Evolutionary conservation across 2,888 invertebrate genomes (phyloP), one percentile per base, ranked within the genome.

Genomic region (Eupithecia dodoneata): DNA sequence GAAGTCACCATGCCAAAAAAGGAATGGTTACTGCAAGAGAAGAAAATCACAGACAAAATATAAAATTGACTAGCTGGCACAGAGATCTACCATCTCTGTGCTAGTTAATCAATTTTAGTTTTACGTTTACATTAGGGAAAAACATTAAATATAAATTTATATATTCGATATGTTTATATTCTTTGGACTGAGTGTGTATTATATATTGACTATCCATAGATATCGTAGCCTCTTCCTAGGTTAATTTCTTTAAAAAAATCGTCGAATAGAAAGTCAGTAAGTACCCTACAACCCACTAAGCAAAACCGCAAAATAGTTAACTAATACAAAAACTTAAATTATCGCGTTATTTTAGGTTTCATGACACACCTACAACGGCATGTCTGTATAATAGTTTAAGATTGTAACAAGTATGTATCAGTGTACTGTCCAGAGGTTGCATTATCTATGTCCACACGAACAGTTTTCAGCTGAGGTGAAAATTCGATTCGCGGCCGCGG

Each of bases 401-500:
- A 4, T n/a, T 52, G n/a, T 5, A 52, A 6, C n/a, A n/a, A 6
- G 15, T 52, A n/a, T 2, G 41, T 76, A 73, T 15, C 70, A 30
- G 30, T 30, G 30, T 30, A 30, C 30, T 30, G 30, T 81, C 80
- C 77, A 80, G 79, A 78, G 79, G 73, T 41, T n/a, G 52, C 45
- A 55, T n/a, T 5, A 71, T 59, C 72, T 41, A 12, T 4, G 55
- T 71, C 1, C 75, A 71, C 82, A 79, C 82, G 75, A 86, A 87
- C 86, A 86, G 86, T 84, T 85, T 86, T 84, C 83, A 80, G 83
- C 79, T 70, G 81, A 81, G 78, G 83, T 79, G 84, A 83, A 87
- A 88, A 88, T 87, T 87, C 87, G 86, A 88, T 88, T 87, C 81
- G 86, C 81, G 83, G 84, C 83, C 71, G 71, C 66, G 59, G 74